Conservation (phyloP, 2,113 vertebrate genomes). For the Psettodes erumei region DNA sequence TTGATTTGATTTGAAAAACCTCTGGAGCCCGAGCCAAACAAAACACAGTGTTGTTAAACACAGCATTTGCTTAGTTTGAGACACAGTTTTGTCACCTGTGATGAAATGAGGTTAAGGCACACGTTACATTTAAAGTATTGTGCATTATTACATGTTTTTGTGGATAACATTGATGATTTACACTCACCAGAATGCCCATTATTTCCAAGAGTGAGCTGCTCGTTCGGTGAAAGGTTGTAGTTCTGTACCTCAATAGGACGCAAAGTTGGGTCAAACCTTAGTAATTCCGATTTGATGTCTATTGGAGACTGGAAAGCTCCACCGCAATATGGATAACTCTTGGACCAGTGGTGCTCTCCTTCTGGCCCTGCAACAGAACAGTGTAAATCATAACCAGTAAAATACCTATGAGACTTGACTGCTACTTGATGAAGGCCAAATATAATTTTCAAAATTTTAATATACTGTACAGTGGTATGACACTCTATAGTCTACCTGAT, state of each 20-base stretch:
- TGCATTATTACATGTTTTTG: not conserved
- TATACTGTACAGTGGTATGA: not conserved
- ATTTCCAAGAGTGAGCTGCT: conserved; percentile 89
- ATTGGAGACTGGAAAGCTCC: conserved; percentile 93
- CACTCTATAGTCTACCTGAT: not conserved
- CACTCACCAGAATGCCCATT: conserved; percentile 93
- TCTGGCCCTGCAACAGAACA: conserved; percentile 83
- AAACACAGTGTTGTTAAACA: not conserved
- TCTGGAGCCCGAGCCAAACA: conserved; percentile 2
- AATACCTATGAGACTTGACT: not conserved
- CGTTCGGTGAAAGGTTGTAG: conserved; percentile 84
- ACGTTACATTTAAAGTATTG: not conserved
- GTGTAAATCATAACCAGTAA: not conserved
- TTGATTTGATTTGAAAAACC: conserved; percentile 30
- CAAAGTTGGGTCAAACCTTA: conserved; percentile 88
- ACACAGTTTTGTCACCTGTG: not conserved
- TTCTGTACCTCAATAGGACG: conserved; percentile 87
- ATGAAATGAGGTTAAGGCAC: not conserved
- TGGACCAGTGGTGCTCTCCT: conserved; percentile 88
- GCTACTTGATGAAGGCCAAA: not conserved
- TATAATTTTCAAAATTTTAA: not conserved
- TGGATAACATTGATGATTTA: not conserved
- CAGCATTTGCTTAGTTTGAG: conserved; percentile 10
- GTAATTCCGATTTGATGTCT: conserved; percentile 87
- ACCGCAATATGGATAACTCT: conserved; percentile 89